A percentile compares a stretch with the other conserved stretches of the same genome.
These are phyloP conservation scores for Nasonia oneida DNA, from an alignment of 2,888 invertebrate species.

Conservation along the genomic window DNA sequence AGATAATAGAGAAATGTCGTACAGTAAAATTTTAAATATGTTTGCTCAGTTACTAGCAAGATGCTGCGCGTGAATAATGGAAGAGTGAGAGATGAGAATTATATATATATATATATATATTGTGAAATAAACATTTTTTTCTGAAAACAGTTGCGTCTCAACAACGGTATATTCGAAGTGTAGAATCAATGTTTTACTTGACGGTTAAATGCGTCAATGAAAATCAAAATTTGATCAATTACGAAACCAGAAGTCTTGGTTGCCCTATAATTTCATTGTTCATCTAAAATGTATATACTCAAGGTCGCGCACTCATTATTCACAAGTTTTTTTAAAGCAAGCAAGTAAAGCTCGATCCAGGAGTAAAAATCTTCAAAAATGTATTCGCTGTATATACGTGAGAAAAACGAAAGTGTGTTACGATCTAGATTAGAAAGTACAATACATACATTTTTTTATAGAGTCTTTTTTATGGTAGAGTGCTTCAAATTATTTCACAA, in stretches of 20 bases:
- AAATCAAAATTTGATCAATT: constrained; percentile 59
- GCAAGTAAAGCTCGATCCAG: constrained; percentile 8
- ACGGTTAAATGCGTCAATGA: constrained; percentile 17
- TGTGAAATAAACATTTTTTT: constrained; percentile 20
- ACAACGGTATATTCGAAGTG: constrained; percentile 28
- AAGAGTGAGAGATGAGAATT: constrained; percentile 60
- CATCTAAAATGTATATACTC: constrained; percentile 33
- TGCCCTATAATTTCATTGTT: constrained; percentile 1
- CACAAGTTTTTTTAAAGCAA: constrained; percentile 3
- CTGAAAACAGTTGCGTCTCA: constrained; percentile 1
- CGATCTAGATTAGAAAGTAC: constrained; percentile 33
- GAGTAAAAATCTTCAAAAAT: constrained; percentile 21
- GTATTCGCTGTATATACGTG: constrained; percentile 40
- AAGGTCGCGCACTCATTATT: constrained; percentile 24
- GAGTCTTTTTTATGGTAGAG: neutral
- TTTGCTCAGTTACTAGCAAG: constrained; percentile 49
- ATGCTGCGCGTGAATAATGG: constrained; percentile 48
- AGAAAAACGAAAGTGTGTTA: constrained; percentile 36
- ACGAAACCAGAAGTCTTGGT: constrained; percentile 46
- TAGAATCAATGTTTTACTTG: constrained; percentile 39
- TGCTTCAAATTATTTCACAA: neutral
- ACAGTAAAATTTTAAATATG: constrained; percentile 45
- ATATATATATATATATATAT: neutral
- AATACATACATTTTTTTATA: constrained; percentile 7
- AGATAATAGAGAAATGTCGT: constrained; percentile 62